A percentile compares a stretch with the other conserved stretches of the same genome.
Conservation (phyloP, 1,140 invertebrate genomes). For the Palaemon carinicauda region DNA sequence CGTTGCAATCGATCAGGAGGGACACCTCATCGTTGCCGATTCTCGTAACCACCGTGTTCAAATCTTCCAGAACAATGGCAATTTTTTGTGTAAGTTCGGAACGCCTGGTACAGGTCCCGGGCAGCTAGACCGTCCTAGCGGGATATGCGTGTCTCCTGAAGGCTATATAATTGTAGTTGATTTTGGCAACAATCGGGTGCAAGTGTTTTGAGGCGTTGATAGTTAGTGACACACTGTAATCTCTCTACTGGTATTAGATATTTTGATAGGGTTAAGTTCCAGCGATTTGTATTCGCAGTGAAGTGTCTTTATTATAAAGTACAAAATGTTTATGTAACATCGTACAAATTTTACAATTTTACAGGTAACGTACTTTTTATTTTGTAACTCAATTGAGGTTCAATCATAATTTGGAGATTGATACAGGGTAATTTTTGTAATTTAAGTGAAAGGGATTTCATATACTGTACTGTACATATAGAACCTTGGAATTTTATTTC, state of each 20-base stretch:
- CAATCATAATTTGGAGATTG: slow-evolving; percentile 38
- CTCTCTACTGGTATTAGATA: not conserved
- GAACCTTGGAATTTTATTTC: not conserved
- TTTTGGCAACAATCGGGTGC: slow-evolving; percentile 74
- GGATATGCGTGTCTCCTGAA: slow-evolving; percentile 71
- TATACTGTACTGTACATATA: slow-evolving; percentile 37
- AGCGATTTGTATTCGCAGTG: not conserved
- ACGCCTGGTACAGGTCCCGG: slow-evolving; percentile 67
- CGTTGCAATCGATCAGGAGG: slow-evolving; percentile 84
- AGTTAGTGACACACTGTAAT: not conserved
- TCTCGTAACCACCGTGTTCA: slow-evolving; percentile 86
- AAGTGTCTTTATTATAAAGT: slow-evolving; percentile 54
- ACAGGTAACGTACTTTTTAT: slow-evolving; percentile 39
- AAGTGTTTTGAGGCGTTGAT: slow-evolving; percentile 65
- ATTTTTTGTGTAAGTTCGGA: slow-evolving; percentile 67
- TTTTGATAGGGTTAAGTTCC: not conserved
- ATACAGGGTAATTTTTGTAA: slow-evolving; percentile 39
- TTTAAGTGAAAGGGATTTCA: slow-evolving; percentile 30
- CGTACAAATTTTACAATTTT: slow-evolving; percentile 56
- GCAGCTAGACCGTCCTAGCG: slow-evolving; percentile 72
- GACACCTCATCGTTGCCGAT: slow-evolving; percentile 88
- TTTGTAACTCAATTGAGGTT: not conserved
- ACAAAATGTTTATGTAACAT: slow-evolving; percentile 43
- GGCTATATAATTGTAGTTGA: slow-evolving; percentile 73
- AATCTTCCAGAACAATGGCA: slow-evolving; percentile 54